A percentile compares a stretch with the other conserved stretches of the same genome.
Evolutionary conservation across 1,140 invertebrate genomes (phyloP).

Genomic region (Formica exsecta): DNA sequence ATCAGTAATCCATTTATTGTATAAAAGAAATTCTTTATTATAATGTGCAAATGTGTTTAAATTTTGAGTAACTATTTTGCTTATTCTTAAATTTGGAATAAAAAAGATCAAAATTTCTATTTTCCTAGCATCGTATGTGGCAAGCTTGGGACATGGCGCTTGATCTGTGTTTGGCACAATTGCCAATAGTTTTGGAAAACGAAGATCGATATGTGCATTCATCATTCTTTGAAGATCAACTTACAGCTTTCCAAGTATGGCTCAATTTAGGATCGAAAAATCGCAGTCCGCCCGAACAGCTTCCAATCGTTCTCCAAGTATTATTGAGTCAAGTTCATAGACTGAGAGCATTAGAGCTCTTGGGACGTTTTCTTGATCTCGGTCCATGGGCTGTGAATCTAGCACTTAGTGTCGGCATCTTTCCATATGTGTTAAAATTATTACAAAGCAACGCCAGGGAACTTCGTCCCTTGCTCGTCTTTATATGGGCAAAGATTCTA

Average conservation of each 20-base stretch:
- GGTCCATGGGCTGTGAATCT: constrained; percentile 99
- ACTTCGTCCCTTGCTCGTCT: constrained; percentile 96
- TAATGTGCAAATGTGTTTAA: not conserved
- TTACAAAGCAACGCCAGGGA: constrained; percentile 97
- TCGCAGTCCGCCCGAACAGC: constrained; percentile 95
- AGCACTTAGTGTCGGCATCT: constrained; percentile 98
- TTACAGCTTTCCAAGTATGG: constrained; percentile 99
- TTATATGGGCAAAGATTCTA: constrained; percentile 99
- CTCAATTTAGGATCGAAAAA: constrained; percentile 93
- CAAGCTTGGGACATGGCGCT: constrained; percentile 99
- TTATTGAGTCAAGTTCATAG: constrained; percentile 98
- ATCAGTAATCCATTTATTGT: not conserved
- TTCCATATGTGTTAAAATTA: constrained; percentile 99
- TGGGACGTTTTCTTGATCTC: constrained; percentile 98
- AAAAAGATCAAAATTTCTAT: constrained; percentile 29
- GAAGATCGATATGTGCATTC: constrained; percentile 91
- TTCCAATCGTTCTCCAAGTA: constrained; percentile 99
- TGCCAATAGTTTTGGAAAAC: constrained; percentile 91
- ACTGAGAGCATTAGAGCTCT: constrained; percentile 96
- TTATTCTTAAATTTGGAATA: constrained; percentile 10
- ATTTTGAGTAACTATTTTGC: not conserved
- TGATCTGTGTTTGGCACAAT: constrained; percentile 96
- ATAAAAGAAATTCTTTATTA: not conserved
- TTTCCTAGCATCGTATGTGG: constrained; percentile 93
- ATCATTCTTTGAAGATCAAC: constrained; percentile 98